Base-by-base conservation (phyloP, 2,797 vertebrate species). In the Sebastes dallii region DNA sequence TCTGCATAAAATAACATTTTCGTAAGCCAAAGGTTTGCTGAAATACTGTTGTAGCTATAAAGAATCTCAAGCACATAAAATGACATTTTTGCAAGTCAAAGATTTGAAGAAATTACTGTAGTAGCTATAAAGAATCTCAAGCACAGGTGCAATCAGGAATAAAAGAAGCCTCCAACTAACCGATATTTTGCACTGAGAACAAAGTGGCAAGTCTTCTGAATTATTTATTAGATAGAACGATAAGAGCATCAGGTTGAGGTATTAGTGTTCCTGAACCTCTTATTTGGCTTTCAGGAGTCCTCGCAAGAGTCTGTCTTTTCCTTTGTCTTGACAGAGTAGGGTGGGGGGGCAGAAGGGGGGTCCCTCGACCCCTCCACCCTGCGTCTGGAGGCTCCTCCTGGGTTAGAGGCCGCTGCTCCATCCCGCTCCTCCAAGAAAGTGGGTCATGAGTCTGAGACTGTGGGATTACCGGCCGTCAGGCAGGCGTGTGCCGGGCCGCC, bases 401-500 rank as follows among this genome's bases (percentile, higher is more conserved):
- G 76, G 83, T 87, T 81, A 88, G 88, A 91, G 86, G 81, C 88
- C 66, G 61, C 86, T 84, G 84, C 88, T 89, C 90, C 84, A 82
- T 85, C 88, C 81, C 56, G 77, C 91, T 94, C 86, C 92, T 95
- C 94, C 95, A 94, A 86, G 95, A 95, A 96, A 96, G 94, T 96
- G 94, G 95, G 95, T 95, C 95, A 96, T 89, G 94, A 95, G 94
- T 95, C 95, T 95, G 93, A 95, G 94, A 95, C 94, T 88, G 88
- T 86, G 82, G 94, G 94, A 96, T 96, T 96, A 96, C 70, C 55
- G 86, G 81, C 88, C 80, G 75, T 85, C 91, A 88, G 91, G 86
- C 90, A 91, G 93, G 89, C 90, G 84, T 94, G 92, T 93, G 93
- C 90, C 92, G 77, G 70, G 84, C 85, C 59, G 74, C 88, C 89